A percentile compares a stretch with the other conserved stretches of the same genome.
Evolutionary conservation across 1,140 invertebrate species (phyloP).

Genomic region (Lethocerus indicus): DNA sequence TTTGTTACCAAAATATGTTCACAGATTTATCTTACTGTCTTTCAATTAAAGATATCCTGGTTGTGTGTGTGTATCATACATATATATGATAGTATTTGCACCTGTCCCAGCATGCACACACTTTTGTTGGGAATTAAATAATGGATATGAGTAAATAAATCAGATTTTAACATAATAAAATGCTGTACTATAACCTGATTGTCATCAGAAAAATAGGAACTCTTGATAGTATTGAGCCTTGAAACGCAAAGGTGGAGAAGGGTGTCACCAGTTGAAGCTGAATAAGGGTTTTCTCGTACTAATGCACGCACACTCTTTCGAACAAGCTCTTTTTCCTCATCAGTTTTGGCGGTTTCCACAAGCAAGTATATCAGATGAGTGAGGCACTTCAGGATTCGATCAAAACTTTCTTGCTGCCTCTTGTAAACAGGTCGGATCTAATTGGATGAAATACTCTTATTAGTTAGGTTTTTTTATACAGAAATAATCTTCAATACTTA

Average conservation of each 20-base stretch:
- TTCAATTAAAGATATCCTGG: too few species aligned
- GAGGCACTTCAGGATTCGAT: conserved; percentile 58
- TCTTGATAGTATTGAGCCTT: conserved; percentile 58
- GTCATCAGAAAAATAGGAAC: conserved; percentile 59
- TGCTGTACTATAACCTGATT: conserved; percentile 27
- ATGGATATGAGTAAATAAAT: too few species aligned
- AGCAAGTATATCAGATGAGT: conserved; percentile 67
- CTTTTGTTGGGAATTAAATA: too few species aligned
- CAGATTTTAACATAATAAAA: background rate
- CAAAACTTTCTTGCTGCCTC: conserved; percentile 64
- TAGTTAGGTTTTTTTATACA: too few species aligned
- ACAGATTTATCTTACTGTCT: too few species aligned
- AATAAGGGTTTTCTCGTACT: conserved; percentile 43
- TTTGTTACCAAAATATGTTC: too few species aligned
- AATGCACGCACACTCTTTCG: conserved; percentile 30
- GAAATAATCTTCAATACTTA: too few species aligned
- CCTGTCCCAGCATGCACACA: too few species aligned
- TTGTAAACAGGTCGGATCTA: conserved; percentile 50
- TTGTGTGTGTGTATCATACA: too few species aligned
- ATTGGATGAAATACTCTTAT: conserved; percentile 15
- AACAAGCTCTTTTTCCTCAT: conserved; percentile 27
- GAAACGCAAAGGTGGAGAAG: conserved; percentile 67
- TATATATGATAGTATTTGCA: too few species aligned
- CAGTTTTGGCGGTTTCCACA: conserved; percentile 36
- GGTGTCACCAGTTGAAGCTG: conserved; percentile 53